Evolutionary conservation across 2,113 vertebrate species (phyloP), one percentile per base, ranked within the genome.

Genomic region (Otolemur garnettii): DNA sequence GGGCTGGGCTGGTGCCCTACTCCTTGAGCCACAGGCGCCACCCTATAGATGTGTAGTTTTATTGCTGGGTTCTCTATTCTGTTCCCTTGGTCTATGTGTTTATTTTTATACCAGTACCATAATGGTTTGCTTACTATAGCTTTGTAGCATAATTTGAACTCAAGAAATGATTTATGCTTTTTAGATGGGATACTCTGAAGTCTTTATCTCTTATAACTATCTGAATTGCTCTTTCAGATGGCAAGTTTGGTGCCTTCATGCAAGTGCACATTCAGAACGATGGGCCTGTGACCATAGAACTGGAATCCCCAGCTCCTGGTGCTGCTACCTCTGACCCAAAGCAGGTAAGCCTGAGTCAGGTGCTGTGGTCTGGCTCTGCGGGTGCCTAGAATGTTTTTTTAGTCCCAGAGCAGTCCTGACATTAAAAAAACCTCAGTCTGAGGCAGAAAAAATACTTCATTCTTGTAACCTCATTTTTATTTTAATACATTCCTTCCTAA

Each of bases 221-320:
- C 95, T 75, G 74, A 2, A 91, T 96, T 97, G 74, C 42, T 77
- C 95, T 98, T 98, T 66, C 96, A 99, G 99, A 99, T 94, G 99
- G 99, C 93, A 98, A 99, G 97, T 99, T 99, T 97, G 99, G 99
- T 42, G 99, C 99, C 91, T 98, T 97, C 96, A 99, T 99, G 99
- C 99, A 99, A 96, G 99, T 99, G 18, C 98, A 99, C 95, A 99
- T 99, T 97, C 99, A 99, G 97, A 99, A 99, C 0, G 99, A 99
- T 24, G 99, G 99, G 4, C 99, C 99, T 4, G 99, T 99, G 53
- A 99, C 99, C 93, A 99, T 99, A 95, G 99, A 99, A 88, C 95
- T 99, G 98, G 99, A 99, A 28, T 99, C 99, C 0, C 99, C 99
- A 0, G 97, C 97, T 85, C 98, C 98, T 18, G 72, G 96, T 0